Evolutionary conservation across 2,797 vertebrate genomes (phyloP).

Genomic region (Leucoraja ocellata): DNA sequence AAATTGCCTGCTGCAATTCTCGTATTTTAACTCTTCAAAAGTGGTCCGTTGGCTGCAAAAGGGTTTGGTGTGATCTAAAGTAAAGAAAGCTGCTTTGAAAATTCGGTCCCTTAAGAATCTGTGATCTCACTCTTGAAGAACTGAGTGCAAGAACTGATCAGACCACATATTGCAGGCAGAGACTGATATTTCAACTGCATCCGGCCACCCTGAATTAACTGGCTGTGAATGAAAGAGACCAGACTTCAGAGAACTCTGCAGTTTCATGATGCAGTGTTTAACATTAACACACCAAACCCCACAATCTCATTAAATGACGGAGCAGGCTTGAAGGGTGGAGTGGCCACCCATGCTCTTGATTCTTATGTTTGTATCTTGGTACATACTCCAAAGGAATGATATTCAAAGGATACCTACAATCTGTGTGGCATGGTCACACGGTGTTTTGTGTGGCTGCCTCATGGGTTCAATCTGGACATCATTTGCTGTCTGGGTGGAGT

Average conservation of each 20-base stretch:
- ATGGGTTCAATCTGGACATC: too few relatives aligned
- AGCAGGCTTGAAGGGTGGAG: too few relatives aligned
- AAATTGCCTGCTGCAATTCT: neutral
- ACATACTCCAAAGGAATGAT: too few relatives aligned
- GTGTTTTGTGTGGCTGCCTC: too few relatives aligned
- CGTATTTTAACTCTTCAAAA: neutral
- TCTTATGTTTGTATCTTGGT: too few relatives aligned
- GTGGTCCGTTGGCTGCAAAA: neutral
- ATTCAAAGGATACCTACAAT: too few relatives aligned
- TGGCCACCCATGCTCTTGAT: too few relatives aligned
- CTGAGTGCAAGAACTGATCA: neutral
- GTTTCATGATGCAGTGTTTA: neutral
- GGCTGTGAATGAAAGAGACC: neutral
- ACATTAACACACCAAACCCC: too few relatives aligned
- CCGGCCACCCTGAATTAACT: neutral
- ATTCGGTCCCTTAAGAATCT: neutral
- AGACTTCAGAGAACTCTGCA: neutral
- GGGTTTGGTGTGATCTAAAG: neutral
- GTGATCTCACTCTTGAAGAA: neutral
- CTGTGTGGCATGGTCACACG: too few relatives aligned
- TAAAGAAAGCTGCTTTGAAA: neutral
- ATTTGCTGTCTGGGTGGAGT: too few relatives aligned
- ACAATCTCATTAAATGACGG: too few relatives aligned
- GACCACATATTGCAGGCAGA: neutral
- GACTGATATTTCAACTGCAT: neutral